Percentiles rank a stretch among this genome's conserved stretches.
Evolutionary conservation across 2,888 invertebrate genomes (phyloP).

Genomic region (Abrostola tripartita): DNA sequence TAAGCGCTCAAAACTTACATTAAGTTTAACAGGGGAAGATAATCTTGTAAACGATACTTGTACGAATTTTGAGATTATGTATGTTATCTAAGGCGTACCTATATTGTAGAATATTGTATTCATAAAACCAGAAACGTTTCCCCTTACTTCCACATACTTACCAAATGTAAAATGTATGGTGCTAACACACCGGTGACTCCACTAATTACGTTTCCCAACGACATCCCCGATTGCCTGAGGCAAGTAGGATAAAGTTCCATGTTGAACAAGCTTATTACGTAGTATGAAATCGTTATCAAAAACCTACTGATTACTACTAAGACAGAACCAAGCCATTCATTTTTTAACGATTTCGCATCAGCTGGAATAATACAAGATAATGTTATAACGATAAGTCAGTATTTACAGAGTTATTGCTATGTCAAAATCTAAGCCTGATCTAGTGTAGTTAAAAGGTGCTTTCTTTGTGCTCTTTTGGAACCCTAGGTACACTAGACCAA

Average conservation of each 20-base stretch:
- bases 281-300: slow-evolving; percentile 87
- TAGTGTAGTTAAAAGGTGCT: too few species aligned
- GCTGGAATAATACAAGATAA: slow-evolving; percentile 38
- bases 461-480: too few species aligned
- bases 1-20: too few species aligned
- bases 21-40: too few species aligned
- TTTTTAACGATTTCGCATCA: slow-evolving; percentile 55
- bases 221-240: slow-evolving; percentile 90
- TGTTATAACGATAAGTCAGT: not conserved
- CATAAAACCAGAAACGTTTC: not conserved
- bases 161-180: slow-evolving; percentile 89
- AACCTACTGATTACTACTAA: slow-evolving; percentile 85
- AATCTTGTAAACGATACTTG: too few species aligned
- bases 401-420: too few species aligned
- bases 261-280: slow-evolving; percentile 88
- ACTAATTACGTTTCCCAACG: slow-evolving; percentile 88
- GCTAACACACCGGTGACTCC: slow-evolving; percentile 87
- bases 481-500: too few species aligned
- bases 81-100: too few species aligned
- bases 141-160: slow-evolving; percentile 61
- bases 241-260: slow-evolving; percentile 91
- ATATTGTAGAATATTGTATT: not conserved
- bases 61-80: too few species aligned
- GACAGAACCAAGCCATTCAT: slow-evolving; percentile 69
- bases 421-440: too few species aligned